Evolutionary conservation across 2,113 vertebrate genomes (phyloP), one percentile per base, ranked within the genome.

Genomic region (Alexandromys fortis): DNA sequence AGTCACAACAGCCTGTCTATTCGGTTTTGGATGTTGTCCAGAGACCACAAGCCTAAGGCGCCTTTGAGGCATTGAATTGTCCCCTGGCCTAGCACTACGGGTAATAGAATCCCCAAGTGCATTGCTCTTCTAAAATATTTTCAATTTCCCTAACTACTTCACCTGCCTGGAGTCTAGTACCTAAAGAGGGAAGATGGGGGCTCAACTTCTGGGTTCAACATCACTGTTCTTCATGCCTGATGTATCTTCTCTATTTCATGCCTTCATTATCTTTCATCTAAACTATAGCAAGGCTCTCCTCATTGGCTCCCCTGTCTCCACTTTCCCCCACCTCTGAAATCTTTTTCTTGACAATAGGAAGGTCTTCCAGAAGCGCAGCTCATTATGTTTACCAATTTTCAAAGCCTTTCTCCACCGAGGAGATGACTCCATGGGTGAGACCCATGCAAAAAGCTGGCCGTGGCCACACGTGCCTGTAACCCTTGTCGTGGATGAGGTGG

Each of bases 21-120:
- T 96, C 73, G 94, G 65, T 68, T 94, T 83, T 67, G 63, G 19
- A 94, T 82, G 42, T 82, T 82, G 85, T 68, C 22, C 75, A 89
- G 28, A 94, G 70, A 93, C 14, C 58, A 76, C 16, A 92, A 87
- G 67, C 33, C 81, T 82, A 73, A 89, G 47, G 70, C 82, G 89
- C 49, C 17, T 55, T 95, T 77, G 45, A 82, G 73, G 85, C 19
- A 12, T 10, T 94, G 58, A 70, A 67, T 91, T 91, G 12, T 33
- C 82, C 76, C 67, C 67, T 94, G 78, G 47, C n/a, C 42, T 89
- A 87, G 30, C 26, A 95, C 12, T 85, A 35, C 86, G 76, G 38
- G 11, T 91, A 90, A 93, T 76, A 79, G 82, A 89, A 42, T 58
- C 63, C 9, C 81, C 49, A 86, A 94, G 52, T 26, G 49, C 19